A percentile compares a stretch with the other conserved stretches of the same genome.
phyloP scores from a whole-genome alignment of 2,888 invertebrate genomes.

The Athrips mouffetella region DNA sequence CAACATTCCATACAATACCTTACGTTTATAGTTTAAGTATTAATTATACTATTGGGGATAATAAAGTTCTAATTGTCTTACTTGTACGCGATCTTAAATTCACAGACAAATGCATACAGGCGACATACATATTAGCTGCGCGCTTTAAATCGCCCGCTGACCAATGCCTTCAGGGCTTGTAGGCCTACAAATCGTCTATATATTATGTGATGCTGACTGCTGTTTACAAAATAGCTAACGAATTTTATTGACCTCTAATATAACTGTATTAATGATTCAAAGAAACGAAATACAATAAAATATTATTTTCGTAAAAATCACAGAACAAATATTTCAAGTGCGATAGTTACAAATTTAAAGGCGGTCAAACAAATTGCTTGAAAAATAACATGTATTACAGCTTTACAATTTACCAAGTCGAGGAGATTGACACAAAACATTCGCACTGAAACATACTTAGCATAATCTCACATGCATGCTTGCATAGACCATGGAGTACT shows the following conservation, averaged over 20 bases:
- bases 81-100: conserved; percentile 37
- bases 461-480: conserved; percentile 69
- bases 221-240: conserved; percentile 4
- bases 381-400: no score
- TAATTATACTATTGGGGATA: conserved; percentile 59
- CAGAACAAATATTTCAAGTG: conserved; percentile 19
- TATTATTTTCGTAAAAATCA: conserved; percentile 15
- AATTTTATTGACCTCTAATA: conserved; percentile 2
- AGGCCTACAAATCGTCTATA: conserved; percentile 12
- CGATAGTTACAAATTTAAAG: conserved; percentile 6
- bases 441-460: conserved; percentile 51
- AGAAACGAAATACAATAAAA: conserved; percentile 12
- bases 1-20: conserved; percentile 56
- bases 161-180: no score
- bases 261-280: neutral
- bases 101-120: conserved; percentile 44
- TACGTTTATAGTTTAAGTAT: conserved; percentile 49
- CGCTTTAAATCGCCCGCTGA: no score
- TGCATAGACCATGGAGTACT: conserved; percentile 56
- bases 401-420: neutral
- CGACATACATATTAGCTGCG: no score
- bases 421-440: conserved; percentile 32
- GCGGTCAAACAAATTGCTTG: neutral
- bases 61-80: conserved; percentile 45
- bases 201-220: conserved; percentile 13